Conservation (phyloP, 2,888 invertebrate species). For the Sarcophaga caerulescens region DNA sequence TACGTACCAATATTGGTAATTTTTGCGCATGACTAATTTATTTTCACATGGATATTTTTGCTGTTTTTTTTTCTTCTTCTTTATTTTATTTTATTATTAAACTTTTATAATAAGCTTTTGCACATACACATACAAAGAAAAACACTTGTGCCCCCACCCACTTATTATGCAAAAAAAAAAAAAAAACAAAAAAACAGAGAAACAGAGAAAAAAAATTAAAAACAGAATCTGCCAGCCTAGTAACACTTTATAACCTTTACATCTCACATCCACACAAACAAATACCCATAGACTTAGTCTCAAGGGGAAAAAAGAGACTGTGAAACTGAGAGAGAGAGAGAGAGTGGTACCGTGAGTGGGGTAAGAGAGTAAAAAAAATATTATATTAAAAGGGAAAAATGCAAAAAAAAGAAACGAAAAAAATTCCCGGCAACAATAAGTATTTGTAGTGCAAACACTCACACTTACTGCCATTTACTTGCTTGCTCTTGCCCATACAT, state of each 20-base stretch:
- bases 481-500: neutral
- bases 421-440: slow-evolving; percentile 47
- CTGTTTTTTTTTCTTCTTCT: slow-evolving; percentile 17
- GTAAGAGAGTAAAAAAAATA: slow-evolving; percentile 20
- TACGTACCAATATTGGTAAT: slow-evolving; percentile 62
- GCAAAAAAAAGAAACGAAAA: slow-evolving; percentile 13
- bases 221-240: slow-evolving; percentile 61
- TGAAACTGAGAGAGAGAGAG: neutral
- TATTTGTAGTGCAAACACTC: slow-evolving; percentile 46
- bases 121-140: slow-evolving; percentile 36
- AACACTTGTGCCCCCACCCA: slow-evolving; percentile 15
- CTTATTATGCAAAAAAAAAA: slow-evolving; percentile 32
- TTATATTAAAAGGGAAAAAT: slow-evolving; percentile 33
- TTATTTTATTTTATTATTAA: slow-evolving; percentile 65
- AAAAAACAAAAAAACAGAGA: slow-evolving; percentile 10
- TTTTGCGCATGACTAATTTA: slow-evolving; percentile 69
- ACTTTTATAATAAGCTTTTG: slow-evolving; percentile 68
- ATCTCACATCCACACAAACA: slow-evolving; percentile 35
- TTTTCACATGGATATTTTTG: slow-evolving; percentile 29
- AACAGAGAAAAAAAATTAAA: slow-evolving; percentile 7
- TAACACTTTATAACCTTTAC: slow-evolving; percentile 67
- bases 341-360: neutral
- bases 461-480: slow-evolving; percentile 18
- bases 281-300: neutral
- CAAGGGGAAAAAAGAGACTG: neutral